Percentiles rank a stretch among this genome's conserved stretches.
Conservation (phyloP, 2,797 vertebrate genomes). For the Oreortyx pictus region DNA sequence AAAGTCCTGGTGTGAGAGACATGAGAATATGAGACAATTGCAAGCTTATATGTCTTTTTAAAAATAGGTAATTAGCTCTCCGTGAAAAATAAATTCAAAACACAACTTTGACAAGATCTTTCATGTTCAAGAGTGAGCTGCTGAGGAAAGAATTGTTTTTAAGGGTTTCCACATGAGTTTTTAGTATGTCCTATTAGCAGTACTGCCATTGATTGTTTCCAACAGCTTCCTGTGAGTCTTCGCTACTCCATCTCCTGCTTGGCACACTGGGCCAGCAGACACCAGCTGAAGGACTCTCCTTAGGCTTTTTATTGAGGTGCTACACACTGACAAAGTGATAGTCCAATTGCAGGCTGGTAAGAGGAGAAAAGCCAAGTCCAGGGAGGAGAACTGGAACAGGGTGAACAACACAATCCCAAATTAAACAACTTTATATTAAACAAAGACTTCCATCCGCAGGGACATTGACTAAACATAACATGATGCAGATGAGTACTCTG, state of each 20-base stretch:
- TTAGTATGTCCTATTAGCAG: background rate
- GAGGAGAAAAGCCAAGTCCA: background rate
- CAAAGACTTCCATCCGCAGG: background rate
- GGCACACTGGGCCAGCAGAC: rapidly evolving
- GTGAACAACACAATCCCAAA: background rate
- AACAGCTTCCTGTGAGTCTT: background rate
- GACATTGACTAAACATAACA: background rate
- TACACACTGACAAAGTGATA: background rate
- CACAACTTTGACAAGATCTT: background rate
- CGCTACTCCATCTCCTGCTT: background rate
- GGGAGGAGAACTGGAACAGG: background rate
- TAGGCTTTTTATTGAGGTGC: background rate
- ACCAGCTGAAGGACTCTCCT: background rate
- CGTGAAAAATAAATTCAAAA: slow-evolving; percentile 31
- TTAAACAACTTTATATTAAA: background rate
- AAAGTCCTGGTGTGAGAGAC: background rate
- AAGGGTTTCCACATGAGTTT: slow-evolving; percentile 28
- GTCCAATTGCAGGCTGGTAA: background rate
- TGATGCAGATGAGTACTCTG: background rate
- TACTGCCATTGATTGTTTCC: background rate
- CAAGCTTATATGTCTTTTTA: background rate
- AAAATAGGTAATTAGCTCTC: background rate
- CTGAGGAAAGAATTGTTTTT: slow-evolving; percentile 10
- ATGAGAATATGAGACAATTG: background rate
- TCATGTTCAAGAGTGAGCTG: background rate